A percentile compares a stretch with the other conserved stretches of the same genome.
Evolutionary conservation across 2,888 invertebrate genomes (phyloP).

Genomic region (Conops quadrifasciatus): DNA sequence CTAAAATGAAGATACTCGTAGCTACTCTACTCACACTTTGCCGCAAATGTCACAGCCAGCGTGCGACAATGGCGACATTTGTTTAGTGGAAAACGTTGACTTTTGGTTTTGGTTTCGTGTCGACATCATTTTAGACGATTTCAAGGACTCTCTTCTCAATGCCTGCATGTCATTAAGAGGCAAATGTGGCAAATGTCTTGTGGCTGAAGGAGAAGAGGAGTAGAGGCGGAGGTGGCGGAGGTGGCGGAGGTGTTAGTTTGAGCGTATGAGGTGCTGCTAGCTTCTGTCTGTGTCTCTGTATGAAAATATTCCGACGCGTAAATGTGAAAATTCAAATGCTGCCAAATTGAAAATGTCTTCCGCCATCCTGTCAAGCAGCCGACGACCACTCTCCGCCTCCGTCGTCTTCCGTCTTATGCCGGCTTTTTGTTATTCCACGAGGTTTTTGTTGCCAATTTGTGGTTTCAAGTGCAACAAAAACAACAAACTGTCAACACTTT

Average conservation of each 20-base stretch:
- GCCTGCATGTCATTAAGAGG: background rate
- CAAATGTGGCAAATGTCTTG: background rate
- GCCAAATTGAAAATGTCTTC: slow-evolving; percentile 14
- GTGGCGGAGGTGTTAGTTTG: background rate
- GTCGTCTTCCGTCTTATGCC: background rate
- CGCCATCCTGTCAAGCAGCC: background rate
- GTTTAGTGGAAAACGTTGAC: no score
- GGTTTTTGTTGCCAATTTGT: slow-evolving; percentile 28
- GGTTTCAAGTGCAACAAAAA: slow-evolving; percentile 30
- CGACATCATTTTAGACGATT: no score
- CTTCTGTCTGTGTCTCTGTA: background rate
- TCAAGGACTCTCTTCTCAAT: background rate
- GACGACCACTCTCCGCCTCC: background rate
- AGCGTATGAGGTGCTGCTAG: background rate
- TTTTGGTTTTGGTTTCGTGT: no score
- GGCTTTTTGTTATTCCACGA: background rate
- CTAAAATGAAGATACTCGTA: no score
- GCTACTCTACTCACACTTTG: no score
- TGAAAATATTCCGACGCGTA: background rate
- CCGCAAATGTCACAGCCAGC: no score
- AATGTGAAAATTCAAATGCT: background rate
- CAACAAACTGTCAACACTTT: slow-evolving; percentile 28
- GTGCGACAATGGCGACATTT: no score
- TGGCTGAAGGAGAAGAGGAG: background rate
- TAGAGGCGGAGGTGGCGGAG: background rate